Evolutionary conservation across 1,140 invertebrate species (phyloP).

Genomic region (Bombus impatiens): DNA sequence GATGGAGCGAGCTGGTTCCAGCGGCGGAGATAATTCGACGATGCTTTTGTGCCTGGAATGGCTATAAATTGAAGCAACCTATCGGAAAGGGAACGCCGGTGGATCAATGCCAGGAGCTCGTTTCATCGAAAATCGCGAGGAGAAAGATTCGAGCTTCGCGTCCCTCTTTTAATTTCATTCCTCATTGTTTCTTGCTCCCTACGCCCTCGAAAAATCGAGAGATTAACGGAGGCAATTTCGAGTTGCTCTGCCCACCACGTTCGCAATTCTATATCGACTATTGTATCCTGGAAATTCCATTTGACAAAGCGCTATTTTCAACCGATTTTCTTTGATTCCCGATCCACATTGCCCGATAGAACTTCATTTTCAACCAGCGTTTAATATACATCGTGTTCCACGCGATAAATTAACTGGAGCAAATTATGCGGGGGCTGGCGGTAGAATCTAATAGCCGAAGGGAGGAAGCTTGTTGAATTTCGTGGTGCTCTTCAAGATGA

Average conservation of each 20-base stretch:
- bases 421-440: background rate
- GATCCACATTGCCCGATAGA: too few species aligned
- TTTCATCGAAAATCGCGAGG: background rate
- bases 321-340: background rate
- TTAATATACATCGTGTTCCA: background rate
- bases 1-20: background rate
- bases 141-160: background rate
- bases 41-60: constrained; percentile 59
- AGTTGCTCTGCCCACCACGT: background rate
- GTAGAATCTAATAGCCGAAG: background rate
- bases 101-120: constrained; percentile 26
- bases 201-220: constrained; percentile 3
- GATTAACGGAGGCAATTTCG: background rate
- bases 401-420: background rate
- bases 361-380: background rate
- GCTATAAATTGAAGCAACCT: constrained; percentile 62
- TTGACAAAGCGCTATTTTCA: background rate
- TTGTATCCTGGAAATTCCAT: background rate
- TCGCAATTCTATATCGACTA: background rate
- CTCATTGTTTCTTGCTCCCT: background rate
- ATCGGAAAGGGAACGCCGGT: constrained; percentile 38
- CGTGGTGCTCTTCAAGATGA: background rate
- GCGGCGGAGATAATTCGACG: constrained; percentile 57
- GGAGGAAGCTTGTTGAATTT: constrained; percentile 13
- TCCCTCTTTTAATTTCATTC: constrained; percentile 18